Base-by-base conservation (phyloP, 1,140 invertebrate genomes). In the Trachelipus rathkii region DNA sequence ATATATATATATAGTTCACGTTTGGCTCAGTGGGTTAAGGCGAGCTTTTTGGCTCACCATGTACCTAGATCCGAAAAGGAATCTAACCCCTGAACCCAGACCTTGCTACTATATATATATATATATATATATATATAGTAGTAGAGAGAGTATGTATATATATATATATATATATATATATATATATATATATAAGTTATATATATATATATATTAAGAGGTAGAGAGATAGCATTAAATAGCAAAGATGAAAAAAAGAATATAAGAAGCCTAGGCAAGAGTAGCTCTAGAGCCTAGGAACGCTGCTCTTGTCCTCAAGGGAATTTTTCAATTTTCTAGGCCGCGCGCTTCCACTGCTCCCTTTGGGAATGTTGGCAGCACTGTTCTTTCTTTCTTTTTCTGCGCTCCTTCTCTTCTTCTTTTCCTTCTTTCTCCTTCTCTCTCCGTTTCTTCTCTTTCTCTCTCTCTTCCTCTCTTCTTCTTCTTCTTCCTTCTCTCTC, bases 1-100 rank as follows among this genome's bases (percentile, higher is more conserved):
- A 60, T 60, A 60, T 60, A 60, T 60, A 60, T 60, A 60, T 60
- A 60, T 60, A 60, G n/a, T n/a, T n/a, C n/a, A n/a, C n/a, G n/a
- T n/a, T n/a, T n/a, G n/a, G n/a, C n/a, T n/a, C n/a, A n/a, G n/a
- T n/a, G n/a, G n/a, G n/a, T n/a, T n/a, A n/a, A n/a, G n/a, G n/a
- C n/a, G n/a, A n/a, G n/a, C n/a, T n/a, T n/a, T n/a, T n/a, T n/a
- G n/a, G n/a, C n/a, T n/a, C n/a, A n/a, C n/a, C n/a, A n/a, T n/a
- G n/a, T n/a, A n/a, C n/a, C n/a, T n/a, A n/a, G n/a, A n/a, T n/a
- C n/a, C n/a, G n/a, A n/a, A n/a, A n/a, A n/a, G n/a, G n/a, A n/a
- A n/a, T n/a, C n/a, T n/a, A n/a, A n/a, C n/a, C n/a, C n/a, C n/a
- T n/a, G n/a, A n/a, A n/a, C n/a, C n/a, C n/a, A n/a, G n/a, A n/a